Percentiles rank a stretch among this genome's conserved stretches.
Evolutionary conservation across 2,888 invertebrate genomes (phyloP).

Genomic region (Alloplasta piceator): DNA sequence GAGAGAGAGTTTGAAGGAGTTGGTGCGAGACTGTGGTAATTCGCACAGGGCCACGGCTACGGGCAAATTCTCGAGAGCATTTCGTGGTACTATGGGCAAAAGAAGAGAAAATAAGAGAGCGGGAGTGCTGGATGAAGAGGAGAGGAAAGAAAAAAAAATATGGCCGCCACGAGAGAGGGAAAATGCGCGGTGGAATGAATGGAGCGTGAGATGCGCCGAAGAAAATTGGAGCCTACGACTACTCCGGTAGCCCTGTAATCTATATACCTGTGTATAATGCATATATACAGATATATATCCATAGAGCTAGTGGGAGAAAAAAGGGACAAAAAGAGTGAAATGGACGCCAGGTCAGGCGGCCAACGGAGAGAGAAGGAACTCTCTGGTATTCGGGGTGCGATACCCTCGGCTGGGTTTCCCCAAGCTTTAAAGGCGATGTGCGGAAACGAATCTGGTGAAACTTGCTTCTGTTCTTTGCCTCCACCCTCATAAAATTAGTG

Average conservation of each 20-base stretch:
- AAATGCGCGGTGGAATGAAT: slow-evolving; percentile 52
- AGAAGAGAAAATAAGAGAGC: slow-evolving; percentile 47
- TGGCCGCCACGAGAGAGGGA: slow-evolving; percentile 18
- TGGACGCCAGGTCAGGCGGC: slow-evolving; percentile 50
- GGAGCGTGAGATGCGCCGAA: slow-evolving; percentile 59
- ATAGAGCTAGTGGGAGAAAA: slow-evolving; percentile 10
- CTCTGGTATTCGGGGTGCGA: slow-evolving; percentile 40
- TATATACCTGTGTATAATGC: slow-evolving; percentile 24
- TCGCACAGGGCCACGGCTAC: slow-evolving; percentile 44
- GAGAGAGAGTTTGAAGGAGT: slow-evolving; percentile 12
- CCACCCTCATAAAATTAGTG: too few species aligned
- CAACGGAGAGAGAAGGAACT: slow-evolving; percentile 31
- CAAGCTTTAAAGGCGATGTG: slow-evolving; percentile 78
- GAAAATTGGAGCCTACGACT: slow-evolving; percentile 55
- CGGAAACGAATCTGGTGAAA: slow-evolving; percentile 67
- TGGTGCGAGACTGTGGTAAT: slow-evolving; percentile 43
- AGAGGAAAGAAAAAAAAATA: slow-evolving; percentile 33
- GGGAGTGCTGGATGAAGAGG: slow-evolving; percentile 17
- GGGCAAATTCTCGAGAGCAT: slow-evolving; percentile 61
- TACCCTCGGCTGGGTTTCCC: slow-evolving; percentile 22
- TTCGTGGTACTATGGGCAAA: slow-evolving; percentile 51
- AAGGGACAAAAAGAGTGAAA: slow-evolving; percentile 64
- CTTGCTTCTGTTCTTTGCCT: slow-evolving; percentile 37
- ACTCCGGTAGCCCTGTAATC: slow-evolving; percentile 53
- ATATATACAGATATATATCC: slow-evolving; percentile 16